Evolutionary conservation across 2,113 vertebrate species (phyloP).

Genomic region (Sclerurus mexicanus): DNA sequence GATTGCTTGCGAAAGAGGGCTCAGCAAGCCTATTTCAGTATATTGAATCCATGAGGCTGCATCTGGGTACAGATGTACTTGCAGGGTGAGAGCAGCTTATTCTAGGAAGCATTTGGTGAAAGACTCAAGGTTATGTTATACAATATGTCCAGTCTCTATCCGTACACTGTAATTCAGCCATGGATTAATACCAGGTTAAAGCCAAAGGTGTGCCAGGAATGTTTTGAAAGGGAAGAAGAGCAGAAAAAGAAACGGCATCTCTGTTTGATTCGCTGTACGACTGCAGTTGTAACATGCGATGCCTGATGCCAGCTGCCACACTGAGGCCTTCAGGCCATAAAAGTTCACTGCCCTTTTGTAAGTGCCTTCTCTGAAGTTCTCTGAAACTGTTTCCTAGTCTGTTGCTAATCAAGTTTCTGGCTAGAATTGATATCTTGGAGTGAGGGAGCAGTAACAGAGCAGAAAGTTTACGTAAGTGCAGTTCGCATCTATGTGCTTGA

Average conservation of each 20-base stretch:
- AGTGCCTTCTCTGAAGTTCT: neutral
- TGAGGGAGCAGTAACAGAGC: neutral
- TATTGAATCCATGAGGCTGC: neutral
- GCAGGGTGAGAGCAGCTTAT: neutral
- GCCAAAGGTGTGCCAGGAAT: constrained; percentile 1
- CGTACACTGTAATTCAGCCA: neutral
- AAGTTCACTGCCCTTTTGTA: neutral
- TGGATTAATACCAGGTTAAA: neutral
- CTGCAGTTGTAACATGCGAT: neutral
- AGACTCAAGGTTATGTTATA: neutral
- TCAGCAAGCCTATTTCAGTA: neutral
- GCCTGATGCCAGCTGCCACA: fast-evolving
- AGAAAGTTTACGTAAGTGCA: neutral
- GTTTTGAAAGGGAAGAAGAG: neutral
- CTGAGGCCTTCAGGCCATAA: neutral
- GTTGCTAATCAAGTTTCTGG: neutral
- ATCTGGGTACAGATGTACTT: neutral
- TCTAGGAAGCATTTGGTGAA: neutral
- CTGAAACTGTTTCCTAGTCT: neutral
- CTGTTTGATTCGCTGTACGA: fast-evolving
- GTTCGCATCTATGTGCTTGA: neutral
- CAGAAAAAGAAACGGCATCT: neutral
- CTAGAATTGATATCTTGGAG: neutral
- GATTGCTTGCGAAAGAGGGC: neutral
- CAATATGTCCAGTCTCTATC: fast-evolving